Conservation (phyloP, 2,888 invertebrate species). For the Athetis lepigone region DNA sequence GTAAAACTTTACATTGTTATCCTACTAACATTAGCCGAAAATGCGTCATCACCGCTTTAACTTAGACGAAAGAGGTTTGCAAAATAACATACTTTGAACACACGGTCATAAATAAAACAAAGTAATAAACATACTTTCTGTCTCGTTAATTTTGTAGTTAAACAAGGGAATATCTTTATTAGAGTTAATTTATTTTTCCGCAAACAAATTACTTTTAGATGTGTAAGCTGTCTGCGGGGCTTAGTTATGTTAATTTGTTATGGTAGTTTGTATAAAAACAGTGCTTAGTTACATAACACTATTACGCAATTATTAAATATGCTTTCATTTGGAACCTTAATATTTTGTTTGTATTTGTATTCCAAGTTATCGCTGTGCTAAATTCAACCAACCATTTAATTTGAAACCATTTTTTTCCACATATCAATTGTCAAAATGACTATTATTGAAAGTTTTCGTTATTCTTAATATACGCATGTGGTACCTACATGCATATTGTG, state of each 20-base stretch:
- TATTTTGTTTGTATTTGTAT: not conserved
- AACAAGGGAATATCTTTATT: not conserved
- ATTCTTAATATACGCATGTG: slow-evolving; percentile 29
- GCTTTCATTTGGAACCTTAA: not conserved
- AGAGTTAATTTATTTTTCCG: slow-evolving; percentile 22
- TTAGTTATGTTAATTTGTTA: slow-evolving; percentile 9
- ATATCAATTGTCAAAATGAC: not conserved
- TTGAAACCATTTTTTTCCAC: not conserved
- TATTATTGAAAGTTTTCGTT: slow-evolving; percentile 37
- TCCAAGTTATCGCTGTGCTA: not conserved
- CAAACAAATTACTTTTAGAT: slow-evolving; percentile 17
- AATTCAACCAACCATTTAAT: not conserved
- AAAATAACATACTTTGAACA: slow-evolving; percentile 3
- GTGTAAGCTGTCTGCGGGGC: not conserved
- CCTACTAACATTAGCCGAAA: slow-evolving; percentile 37
- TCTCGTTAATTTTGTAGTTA: slow-evolving; percentile 23
- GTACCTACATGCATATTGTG: slow-evolving; percentile 48
- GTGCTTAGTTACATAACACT: not conserved
- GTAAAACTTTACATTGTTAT: slow-evolving; percentile 54
- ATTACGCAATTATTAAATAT: not conserved
- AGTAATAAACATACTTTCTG: slow-evolving; percentile 27
- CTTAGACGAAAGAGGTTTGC: slow-evolving; percentile 14
- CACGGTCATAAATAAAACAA: slow-evolving; percentile 14
- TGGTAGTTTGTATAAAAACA: slow-evolving; percentile 5
- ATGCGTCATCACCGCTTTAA: slow-evolving; percentile 25